These are phyloP conservation scores for Stercorarius parasiticus DNA, from an alignment of 2,113 vertebrate species.

Conservation along the genomic window DNA sequence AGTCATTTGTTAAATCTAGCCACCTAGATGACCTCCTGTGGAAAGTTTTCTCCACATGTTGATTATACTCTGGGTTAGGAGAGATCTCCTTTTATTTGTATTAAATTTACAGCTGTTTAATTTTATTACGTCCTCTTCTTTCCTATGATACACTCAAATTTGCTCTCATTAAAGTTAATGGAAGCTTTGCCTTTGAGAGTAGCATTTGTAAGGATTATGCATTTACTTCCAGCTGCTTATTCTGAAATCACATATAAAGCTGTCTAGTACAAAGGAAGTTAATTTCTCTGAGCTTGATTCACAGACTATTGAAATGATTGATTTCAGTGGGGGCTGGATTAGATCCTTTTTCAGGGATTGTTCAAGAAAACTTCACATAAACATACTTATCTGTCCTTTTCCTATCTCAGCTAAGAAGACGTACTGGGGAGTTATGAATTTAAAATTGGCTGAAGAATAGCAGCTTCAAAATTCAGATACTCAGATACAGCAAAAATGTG, in stretches of 20 bases:
- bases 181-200: neutral
- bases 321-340: neutral
- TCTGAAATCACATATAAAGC: neutral
- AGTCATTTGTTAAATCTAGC: neutral
- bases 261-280: neutral
- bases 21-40: neutral
- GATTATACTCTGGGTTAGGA: neutral
- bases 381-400: neutral
- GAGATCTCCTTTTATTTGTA: neutral
- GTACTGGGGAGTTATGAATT: neutral
- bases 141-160: neutral
- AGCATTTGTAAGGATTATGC: neutral
- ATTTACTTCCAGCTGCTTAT: neutral
- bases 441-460: neutral
- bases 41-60: neutral
- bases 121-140: neutral
- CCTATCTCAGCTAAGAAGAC: neutral
- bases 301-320: neutral
- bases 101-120: neutral
- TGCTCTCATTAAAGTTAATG: neutral
- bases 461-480: neutral
- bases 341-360: neutral
- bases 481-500: neutral
- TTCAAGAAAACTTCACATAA: neutral
- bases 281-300: neutral